These are phyloP conservation scores for Aphyosemion australe DNA, from an alignment of 2,113 vertebrate genomes.

Conservation along the genomic window DNA sequence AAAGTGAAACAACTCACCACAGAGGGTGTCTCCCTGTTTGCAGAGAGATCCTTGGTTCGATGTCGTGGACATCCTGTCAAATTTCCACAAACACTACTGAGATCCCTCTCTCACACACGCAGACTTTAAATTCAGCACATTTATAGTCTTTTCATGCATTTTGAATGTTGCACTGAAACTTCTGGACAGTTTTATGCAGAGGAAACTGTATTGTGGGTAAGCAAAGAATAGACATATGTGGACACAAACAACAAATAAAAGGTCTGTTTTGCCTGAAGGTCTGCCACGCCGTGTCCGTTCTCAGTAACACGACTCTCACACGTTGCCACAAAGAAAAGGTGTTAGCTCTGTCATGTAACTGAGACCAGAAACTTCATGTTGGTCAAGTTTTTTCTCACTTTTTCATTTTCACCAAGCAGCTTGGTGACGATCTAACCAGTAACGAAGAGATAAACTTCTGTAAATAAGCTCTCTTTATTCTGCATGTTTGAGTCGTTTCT, in stretches of 20 bases:
- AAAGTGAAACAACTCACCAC: slow-evolving; percentile 64
- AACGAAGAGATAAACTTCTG: too few relatives aligned
- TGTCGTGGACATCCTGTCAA: slow-evolving; percentile 71
- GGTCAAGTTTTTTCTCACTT: too few relatives aligned
- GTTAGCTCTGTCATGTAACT: slow-evolving; percentile 38
- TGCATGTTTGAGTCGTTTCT: not conserved
- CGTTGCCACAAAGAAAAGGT: slow-evolving; percentile 23
- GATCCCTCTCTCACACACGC: too few relatives aligned
- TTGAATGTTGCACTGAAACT: not conserved
- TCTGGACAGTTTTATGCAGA: not conserved
- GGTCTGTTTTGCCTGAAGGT: not conserved
- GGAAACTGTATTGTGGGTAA: not conserved
- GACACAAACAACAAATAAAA: not conserved
- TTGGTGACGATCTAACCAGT: too few relatives aligned
- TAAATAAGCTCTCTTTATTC: not conserved
- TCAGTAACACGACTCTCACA: slow-evolving; percentile 52
- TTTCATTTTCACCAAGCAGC: not conserved
- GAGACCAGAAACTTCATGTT: slow-evolving; percentile 38
- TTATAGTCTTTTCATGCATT: too few relatives aligned
- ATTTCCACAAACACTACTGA: not conserved
- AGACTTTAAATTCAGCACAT: too few relatives aligned
- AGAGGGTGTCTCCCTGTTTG: slow-evolving; percentile 63
- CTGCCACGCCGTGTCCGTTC: not conserved
- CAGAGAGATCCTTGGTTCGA: slow-evolving; percentile 54
- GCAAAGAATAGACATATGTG: not conserved